A percentile compares a stretch with the other conserved stretches of the same genome.
These are phyloP conservation scores for Callopanchax toddi DNA, from an alignment of 2,113 vertebrate genomes.

Conservation along the genomic window DNA sequence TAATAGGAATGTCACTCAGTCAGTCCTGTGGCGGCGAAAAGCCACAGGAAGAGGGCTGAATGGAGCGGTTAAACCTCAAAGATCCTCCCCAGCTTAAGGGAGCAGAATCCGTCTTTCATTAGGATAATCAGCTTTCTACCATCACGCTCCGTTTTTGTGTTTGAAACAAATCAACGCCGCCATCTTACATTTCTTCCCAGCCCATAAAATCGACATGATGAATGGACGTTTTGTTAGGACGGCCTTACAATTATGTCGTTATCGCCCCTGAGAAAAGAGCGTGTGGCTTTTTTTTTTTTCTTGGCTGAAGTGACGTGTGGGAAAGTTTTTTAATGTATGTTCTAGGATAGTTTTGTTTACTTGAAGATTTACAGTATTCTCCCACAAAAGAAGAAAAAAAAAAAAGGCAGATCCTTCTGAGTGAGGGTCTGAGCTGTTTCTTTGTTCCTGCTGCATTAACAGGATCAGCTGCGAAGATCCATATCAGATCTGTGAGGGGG, in stretches of 20 bases:
- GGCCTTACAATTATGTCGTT: constrained; percentile 74
- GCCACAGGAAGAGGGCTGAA: constrained; percentile 45
- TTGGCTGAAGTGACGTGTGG: constrained; percentile 38
- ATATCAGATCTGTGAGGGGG: constrained; percentile 45
- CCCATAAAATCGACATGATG: constrained; percentile 53
- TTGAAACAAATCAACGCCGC: constrained; percentile 51
- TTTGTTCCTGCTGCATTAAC: constrained; percentile 44
- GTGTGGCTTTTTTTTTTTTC: constrained; percentile 32
- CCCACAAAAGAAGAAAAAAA: no score
- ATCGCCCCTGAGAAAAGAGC: constrained; percentile 57
- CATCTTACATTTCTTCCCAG: constrained; percentile 58
- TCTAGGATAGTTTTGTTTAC: constrained; percentile 55
- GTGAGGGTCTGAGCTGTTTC: constrained; percentile 3
- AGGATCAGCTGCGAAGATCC: constrained; percentile 45
- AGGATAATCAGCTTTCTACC: constrained; percentile 61
- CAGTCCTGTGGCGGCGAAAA: constrained; percentile 28
- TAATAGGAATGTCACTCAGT: constrained; percentile 41
- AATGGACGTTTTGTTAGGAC: constrained; percentile 60
- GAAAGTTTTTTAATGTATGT: constrained; percentile 17
- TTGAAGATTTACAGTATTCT: constrained; percentile 50
- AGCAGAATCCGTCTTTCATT: constrained; percentile 66
- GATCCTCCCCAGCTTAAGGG: constrained; percentile 51
- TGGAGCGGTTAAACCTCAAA: constrained; percentile 61
- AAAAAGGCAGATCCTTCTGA: constrained; percentile 24
- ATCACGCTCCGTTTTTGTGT: constrained; percentile 51